Base-by-base conservation (phyloP, 2,113 vertebrate genomes). In the Pterophyllum scalare region DNA sequence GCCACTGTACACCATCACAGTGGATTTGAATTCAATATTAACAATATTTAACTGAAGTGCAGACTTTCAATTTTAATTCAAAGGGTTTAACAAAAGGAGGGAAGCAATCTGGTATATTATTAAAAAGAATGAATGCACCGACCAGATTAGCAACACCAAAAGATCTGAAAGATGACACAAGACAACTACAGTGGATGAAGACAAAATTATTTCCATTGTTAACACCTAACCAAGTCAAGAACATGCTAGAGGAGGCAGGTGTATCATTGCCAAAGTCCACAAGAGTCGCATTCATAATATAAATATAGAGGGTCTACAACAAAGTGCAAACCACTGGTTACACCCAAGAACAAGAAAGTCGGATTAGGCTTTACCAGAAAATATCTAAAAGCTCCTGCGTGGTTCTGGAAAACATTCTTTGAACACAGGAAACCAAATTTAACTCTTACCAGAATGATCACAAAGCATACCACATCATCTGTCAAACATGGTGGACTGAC, bases 101-200 rank as follows among this genome's bases (percentile, higher is more conserved):
- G 0, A 11, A 26, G 2, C 38, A 67, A 26, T 46, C 5, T 67
- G 38, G 38, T 67, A 67, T 22, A 46, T 46, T 67, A 46, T 11
- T 67, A 26, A 46, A 67, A 67, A 67, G 62, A 67, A 67, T 46
- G 22, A 65, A 67, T 67, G 38, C 38, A 67, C 62, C 24, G 43
- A 46, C 40, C 38, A 46, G 43, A 8, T 38, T 9, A 38, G 35
- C 35, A 38, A 10, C 35, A 38, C 2, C 35, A 38, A 38, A 38
- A 38, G 8, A 38, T 10, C 7, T 38, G 35, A 10, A 38, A 38
- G 35, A 38, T 1, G 7, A 38, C 9, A 38, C 35, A 38, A 10
- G 35, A 9, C 35, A 10, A 38, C 43, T 46, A 46, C 14, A 46
- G 43, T 46, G 43, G 13, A 46, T 46, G 43, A 46, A 14, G 43